Percentiles rank a stretch among this genome's conserved stretches.
These are phyloP conservation scores for Myripristis murdjan DNA, from an alignment of 2,797 vertebrate species.

Conservation along the genomic window DNA sequence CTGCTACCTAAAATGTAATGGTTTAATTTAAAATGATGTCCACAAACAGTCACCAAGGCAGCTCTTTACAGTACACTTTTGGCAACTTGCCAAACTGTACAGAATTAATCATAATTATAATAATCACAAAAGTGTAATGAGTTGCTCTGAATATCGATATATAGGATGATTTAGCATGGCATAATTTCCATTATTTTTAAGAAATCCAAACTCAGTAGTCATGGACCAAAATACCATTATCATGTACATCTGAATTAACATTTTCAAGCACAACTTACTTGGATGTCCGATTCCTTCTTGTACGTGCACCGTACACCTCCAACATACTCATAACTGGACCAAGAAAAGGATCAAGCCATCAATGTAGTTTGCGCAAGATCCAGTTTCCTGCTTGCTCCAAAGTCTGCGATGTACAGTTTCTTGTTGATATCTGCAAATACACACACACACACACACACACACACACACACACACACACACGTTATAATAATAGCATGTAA, in stretches of 20 bases:
- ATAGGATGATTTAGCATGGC: not conserved
- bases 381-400: constrained; percentile 12
- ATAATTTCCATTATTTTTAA: too few species aligned
- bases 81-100: too few species aligned
- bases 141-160: constrained; percentile 2
- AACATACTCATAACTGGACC: constrained; percentile 23
- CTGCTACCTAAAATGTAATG: too few species aligned
- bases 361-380: constrained; percentile 17
- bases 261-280: constrained; percentile 11
- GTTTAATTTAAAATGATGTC: too few species aligned
- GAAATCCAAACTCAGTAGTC: too few species aligned
- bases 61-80: too few species aligned
- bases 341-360: not conserved
- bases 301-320: constrained; percentile 4
- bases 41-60: too few species aligned
- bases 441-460: too few species aligned
- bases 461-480: too few species aligned
- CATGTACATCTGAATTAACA: not conserved
- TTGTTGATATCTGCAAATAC: constrained; percentile 39
- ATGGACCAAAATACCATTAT: constrained; percentile 2
- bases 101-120: too few species aligned
- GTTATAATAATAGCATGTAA: too few species aligned
- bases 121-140: not conserved
- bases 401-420: constrained; percentile 20
- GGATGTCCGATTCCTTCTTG: constrained; percentile 25